These are phyloP conservation scores for Sialis lutaria DNA, from an alignment of 2,888 invertebrate genomes.

Conservation along the genomic window DNA sequence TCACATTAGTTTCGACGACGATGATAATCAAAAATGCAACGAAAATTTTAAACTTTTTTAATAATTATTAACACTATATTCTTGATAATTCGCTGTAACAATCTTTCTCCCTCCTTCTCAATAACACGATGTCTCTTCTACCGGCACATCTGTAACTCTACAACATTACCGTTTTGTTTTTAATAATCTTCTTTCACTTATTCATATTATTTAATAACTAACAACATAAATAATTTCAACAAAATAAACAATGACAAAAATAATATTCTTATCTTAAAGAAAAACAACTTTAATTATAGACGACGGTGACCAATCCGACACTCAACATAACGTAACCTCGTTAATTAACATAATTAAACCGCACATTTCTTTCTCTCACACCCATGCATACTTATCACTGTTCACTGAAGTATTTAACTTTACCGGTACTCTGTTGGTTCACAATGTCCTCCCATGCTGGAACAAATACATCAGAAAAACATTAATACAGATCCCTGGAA, in stretches of 20 bases:
- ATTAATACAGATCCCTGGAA: constrained; percentile 5
- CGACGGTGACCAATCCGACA: not conserved
- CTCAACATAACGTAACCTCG: not conserved
- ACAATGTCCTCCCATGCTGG: constrained; percentile 62
- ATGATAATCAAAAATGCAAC: too few species aligned
- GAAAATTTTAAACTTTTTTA: too few species aligned
- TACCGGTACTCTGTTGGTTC: constrained; percentile 27
- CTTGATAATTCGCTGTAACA: too few species aligned
- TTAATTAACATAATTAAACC: too few species aligned
- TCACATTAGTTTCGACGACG: too few species aligned
- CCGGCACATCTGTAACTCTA: too few species aligned
- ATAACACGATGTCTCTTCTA: too few species aligned
- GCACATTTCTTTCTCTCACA: too few species aligned
- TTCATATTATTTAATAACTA: not conserved
- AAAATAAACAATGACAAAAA: not conserved
- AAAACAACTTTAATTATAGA: not conserved
- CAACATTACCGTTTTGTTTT: too few species aligned
- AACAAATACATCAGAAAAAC: constrained; percentile 17
- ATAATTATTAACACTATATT: too few species aligned
- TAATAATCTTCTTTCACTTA: too few species aligned
- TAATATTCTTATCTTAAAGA: not conserved
- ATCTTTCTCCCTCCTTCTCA: too few species aligned
- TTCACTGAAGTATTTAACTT: constrained; percentile 39
- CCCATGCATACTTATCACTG: constrained; percentile 23
- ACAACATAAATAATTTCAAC: not conserved